Conservation (phyloP, 2,888 invertebrate species). For the Smittia aterrima region DNA sequence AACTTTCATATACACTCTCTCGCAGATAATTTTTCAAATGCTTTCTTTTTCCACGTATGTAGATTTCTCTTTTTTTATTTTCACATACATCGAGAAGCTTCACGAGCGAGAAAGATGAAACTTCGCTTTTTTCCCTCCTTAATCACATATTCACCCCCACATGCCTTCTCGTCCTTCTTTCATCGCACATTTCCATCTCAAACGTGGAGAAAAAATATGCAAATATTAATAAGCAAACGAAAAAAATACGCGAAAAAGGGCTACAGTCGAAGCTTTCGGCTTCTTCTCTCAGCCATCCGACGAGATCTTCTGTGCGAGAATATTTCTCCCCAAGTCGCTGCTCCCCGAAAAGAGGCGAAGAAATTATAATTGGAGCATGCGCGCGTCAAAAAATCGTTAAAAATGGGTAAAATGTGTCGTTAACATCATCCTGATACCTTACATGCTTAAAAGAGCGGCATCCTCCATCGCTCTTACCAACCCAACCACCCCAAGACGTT, state of each 20-base stretch:
- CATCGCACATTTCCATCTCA: conserved; percentile 3
- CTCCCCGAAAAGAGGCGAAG: conserved; percentile 20
- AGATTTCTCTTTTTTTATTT: conserved; percentile 7
- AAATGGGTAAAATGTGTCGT: conserved; percentile 8
- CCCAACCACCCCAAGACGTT: neutral
- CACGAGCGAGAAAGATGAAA: conserved; percentile 4
- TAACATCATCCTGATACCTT: conserved; percentile 12
- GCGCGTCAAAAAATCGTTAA: conserved; percentile 5
- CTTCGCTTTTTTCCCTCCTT: conserved; percentile 1
- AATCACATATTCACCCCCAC: conserved; percentile 25
- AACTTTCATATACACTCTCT: too few relatives aligned
- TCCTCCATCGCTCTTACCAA: neutral
- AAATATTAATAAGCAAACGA: conserved; percentile 29
- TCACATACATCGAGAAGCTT: neutral
- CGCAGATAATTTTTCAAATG: too few relatives aligned
- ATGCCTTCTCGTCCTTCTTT: neutral
- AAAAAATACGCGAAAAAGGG: conserved; percentile 8
- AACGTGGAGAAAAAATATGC: conserved; percentile 10
- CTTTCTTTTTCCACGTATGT: neutral
- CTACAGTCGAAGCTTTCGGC: neutral
- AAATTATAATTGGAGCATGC: conserved; percentile 30
- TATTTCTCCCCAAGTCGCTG: conserved; percentile 6
- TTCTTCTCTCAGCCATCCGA: neutral
- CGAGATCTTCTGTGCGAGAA: conserved; percentile 8
- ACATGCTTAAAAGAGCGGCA: neutral